Percentiles rank a stretch among this genome's conserved stretches.
Evolutionary conservation across 2,113 vertebrate species (phyloP).

Genomic region (Phalacrocorax pelagicus): DNA sequence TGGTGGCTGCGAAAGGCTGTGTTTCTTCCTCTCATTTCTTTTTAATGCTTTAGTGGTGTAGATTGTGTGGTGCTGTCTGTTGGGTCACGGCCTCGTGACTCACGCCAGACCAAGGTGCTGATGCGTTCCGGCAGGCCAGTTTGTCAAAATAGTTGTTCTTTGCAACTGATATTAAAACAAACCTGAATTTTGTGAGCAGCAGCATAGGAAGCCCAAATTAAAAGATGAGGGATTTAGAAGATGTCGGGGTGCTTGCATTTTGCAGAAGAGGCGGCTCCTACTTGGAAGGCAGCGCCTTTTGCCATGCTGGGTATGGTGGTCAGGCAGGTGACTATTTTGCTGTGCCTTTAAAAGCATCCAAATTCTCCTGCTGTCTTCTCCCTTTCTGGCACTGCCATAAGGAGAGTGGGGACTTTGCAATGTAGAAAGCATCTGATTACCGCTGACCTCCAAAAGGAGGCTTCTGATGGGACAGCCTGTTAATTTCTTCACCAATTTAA

Average conservation of each 20-base stretch:
- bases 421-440: background rate
- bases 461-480: background rate
- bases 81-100: background rate
- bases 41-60: background rate
- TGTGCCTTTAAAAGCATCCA: background rate
- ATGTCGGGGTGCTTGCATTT: fast-evolving
- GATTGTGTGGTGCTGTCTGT: background rate
- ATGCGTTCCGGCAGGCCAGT: background rate
- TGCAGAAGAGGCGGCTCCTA: background rate
- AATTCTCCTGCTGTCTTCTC: background rate
- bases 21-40: background rate
- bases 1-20: background rate
- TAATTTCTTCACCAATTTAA: background rate
- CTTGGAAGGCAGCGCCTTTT: background rate
- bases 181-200: background rate
- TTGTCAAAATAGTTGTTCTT: background rate
- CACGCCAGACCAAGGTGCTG: background rate
- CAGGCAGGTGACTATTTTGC: background rate
- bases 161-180: background rate
- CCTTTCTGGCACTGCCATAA: background rate
- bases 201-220: background rate
- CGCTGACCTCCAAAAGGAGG: background rate
- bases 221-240: background rate
- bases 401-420: fast-evolving
- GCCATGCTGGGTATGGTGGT: background rate